These are phyloP conservation scores for Scomber japonicus DNA, from an alignment of 2,113 vertebrate species.

Conservation along the genomic window DNA sequence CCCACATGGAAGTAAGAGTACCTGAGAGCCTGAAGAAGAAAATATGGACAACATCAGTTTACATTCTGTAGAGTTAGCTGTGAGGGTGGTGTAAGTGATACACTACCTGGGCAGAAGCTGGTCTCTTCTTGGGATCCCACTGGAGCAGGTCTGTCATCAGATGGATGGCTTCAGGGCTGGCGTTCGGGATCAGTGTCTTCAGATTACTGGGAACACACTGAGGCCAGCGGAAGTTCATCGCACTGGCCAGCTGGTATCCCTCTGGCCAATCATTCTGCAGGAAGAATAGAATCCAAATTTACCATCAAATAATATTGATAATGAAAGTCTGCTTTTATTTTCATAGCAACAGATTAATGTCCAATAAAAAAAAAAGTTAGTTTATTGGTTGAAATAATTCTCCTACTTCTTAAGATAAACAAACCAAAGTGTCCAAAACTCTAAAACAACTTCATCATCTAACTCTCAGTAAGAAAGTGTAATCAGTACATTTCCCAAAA, in stretches of 20 bases:
- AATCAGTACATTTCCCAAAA: no score
- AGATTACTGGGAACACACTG: conserved; percentile 94
- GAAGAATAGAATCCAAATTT: conserved; percentile 21
- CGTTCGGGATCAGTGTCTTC: conserved; percentile 96
- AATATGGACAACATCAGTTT: background rate
- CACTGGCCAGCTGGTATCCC: conserved; percentile 92
- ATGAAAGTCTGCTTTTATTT: background rate
- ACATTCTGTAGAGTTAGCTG: background rate
- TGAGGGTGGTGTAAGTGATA: background rate
- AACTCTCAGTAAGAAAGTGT: no score
- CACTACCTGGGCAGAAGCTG: conserved; percentile 92
- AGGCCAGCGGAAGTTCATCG: conserved; percentile 98
- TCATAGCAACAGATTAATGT: background rate
- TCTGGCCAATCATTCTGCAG: conserved; percentile 95
- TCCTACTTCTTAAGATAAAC: no score
- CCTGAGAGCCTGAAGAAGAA: conserved; percentile 87
- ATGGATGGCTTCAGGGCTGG: conserved; percentile 92
- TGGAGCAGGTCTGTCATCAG: conserved; percentile 94
- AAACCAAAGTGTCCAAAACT: no score
- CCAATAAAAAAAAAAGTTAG: no score
- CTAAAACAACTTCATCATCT: no score
- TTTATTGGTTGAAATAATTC: no score
- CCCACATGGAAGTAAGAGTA: conserved; percentile 93
- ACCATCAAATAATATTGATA: background rate
- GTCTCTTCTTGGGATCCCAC: conserved; percentile 97